Percentiles rank a stretch among this genome's conserved stretches.
phyloP scores from a whole-genome alignment of 2,113 vertebrate species.

The Neofelis nebulosa region DNA sequence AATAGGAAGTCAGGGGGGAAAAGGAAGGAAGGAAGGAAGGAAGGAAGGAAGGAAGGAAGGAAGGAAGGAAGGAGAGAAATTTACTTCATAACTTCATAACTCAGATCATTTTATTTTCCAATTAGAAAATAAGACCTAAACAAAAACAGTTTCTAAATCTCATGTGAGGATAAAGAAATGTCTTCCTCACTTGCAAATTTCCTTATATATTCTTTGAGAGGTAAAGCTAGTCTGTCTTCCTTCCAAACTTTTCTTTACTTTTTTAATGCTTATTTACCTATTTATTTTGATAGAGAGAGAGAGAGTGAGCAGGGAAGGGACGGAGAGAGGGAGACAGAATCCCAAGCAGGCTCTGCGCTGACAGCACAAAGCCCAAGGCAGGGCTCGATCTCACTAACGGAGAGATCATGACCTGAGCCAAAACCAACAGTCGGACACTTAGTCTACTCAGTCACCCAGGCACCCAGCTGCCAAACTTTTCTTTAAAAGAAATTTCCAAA shows the following conservation, averaged over 20 bases:
- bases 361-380: too few relatives aligned
- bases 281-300: too few relatives aligned
- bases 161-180: not conserved
- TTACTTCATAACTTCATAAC: not conserved
- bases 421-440: too few relatives aligned
- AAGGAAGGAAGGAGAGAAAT: not conserved
- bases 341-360: too few relatives aligned
- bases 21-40: not conserved
- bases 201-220: not conserved
- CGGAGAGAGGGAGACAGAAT: too few relatives aligned
- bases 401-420: too few relatives aligned
- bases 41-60: not conserved
- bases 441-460: too few relatives aligned
- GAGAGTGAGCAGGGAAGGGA: too few relatives aligned
- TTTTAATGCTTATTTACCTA: too few relatives aligned
- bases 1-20: not conserved
- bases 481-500: constrained; percentile 26
- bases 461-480: not conserved
- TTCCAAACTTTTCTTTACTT: not conserved
- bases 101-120: not conserved
- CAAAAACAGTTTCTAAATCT: not conserved
- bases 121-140: not conserved
- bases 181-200: not conserved
- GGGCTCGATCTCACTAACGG: too few relatives aligned
- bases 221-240: not conserved